Conservation (phyloP, 2,797 vertebrate genomes). For the Hydrolagus colliei region DNA sequence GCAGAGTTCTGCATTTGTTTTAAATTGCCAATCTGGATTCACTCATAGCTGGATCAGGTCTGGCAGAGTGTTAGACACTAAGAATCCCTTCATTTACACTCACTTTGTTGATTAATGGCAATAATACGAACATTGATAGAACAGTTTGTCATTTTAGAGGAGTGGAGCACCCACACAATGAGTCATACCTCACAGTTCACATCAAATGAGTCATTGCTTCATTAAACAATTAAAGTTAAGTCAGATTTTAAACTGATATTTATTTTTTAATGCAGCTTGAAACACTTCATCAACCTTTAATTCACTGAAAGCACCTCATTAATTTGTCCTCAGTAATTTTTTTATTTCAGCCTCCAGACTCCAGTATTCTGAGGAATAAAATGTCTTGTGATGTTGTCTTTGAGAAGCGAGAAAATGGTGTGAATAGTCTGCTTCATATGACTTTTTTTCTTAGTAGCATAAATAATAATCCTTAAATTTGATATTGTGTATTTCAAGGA, state of each 20-base stretch:
- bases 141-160: neutral
- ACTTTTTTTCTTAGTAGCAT: too few species aligned
- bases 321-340: too few species aligned
- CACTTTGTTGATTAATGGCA: neutral
- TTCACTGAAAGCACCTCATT: too few species aligned
- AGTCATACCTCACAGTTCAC: neutral
- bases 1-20: neutral
- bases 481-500: too few species aligned
- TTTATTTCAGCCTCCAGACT: too few species aligned
- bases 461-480: too few species aligned
- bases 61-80: neutral
- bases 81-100: neutral
- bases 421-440: too few species aligned
- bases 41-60: neutral
- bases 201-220: neutral
- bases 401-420: too few species aligned
- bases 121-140: neutral
- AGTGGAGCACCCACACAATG: neutral
- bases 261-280: neutral
- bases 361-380: too few species aligned
- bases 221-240: neutral
- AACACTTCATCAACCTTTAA: neutral
- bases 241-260: neutral
- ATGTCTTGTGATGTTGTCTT: too few species aligned
- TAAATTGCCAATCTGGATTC: neutral